phyloP scores from a whole-genome alignment of 2,888 invertebrate genomes.

The Tiphia femorata region DNA sequence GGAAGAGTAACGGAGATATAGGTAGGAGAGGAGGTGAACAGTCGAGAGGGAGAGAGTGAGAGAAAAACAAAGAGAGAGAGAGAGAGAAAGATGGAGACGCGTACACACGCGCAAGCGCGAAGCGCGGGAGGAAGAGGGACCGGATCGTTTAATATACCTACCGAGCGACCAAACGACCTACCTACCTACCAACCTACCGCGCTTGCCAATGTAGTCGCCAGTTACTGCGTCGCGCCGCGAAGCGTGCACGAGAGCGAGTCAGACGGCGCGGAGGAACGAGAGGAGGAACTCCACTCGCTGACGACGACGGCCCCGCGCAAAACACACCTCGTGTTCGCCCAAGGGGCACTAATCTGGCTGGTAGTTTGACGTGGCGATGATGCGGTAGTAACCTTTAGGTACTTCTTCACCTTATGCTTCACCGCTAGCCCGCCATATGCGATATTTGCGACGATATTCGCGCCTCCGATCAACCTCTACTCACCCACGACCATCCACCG shows the following conservation, averaged over 20 bases:
- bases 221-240: slow-evolving; percentile 41
- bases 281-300: slow-evolving; percentile 28
- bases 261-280: slow-evolving; percentile 19
- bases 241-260: slow-evolving; percentile 34
- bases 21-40: too few relatives aligned
- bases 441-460: slow-evolving; percentile 36
- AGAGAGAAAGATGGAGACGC: slow-evolving; percentile 4
- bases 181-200: slow-evolving; percentile 50
- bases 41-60: slow-evolving; percentile 6
- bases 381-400: slow-evolving; percentile 57
- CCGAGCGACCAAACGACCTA: slow-evolving; percentile 51
- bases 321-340: slow-evolving; percentile 57
- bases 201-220: slow-evolving; percentile 35
- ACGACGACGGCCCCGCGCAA: slow-evolving; percentile 39
- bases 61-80: slow-evolving; percentile 12
- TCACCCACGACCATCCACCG: slow-evolving; percentile 2
- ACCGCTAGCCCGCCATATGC: not conserved
- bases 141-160: slow-evolving; percentile 62
- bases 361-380: slow-evolving; percentile 54
- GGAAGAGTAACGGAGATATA: not conserved
- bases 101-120: slow-evolving; percentile 2
- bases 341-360: slow-evolving; percentile 55
- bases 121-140: slow-evolving; percentile 24
- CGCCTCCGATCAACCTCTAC: too few relatives aligned
- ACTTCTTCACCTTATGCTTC: slow-evolving; percentile 30